phyloP scores from a whole-genome alignment of 2,797 vertebrate species.

The Ptychadena robeensis region DNA sequence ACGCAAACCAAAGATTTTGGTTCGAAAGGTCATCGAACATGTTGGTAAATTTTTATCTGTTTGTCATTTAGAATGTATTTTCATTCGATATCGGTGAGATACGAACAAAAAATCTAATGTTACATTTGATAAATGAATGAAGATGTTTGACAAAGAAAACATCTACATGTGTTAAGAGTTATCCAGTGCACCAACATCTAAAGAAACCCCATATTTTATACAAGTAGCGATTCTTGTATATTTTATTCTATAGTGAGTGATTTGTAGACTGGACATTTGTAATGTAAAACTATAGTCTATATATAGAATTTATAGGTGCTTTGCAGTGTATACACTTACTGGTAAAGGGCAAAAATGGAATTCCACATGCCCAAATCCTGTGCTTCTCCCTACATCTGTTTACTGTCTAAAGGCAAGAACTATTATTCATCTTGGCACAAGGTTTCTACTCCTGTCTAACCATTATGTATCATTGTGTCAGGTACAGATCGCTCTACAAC shows the following conservation, averaged over 20 bases:
- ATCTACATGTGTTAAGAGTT: too few relatives aligned
- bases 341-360: neutral
- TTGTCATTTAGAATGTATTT: too few relatives aligned
- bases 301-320: neutral
- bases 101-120: too few relatives aligned
- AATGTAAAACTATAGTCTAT: neutral
- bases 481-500: neutral
- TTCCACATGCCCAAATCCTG: neutral
- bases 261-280: neutral
- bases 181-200: too few relatives aligned
- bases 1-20: too few relatives aligned
- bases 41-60: too few relatives aligned
- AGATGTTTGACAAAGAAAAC: too few relatives aligned
- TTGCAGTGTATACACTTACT: neutral
- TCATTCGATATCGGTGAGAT: too few relatives aligned
- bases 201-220: too few relatives aligned
- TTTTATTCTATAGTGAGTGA: neutral
- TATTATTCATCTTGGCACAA: constrained; percentile 6
- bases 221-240: too few relatives aligned
- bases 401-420: neutral
- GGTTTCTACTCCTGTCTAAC: neutral
- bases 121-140: too few relatives aligned
- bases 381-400: neutral
- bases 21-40: too few relatives aligned
- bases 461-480: neutral